Conservation (phyloP, 1,140 invertebrate species). For the Parasteatoda tepidariorum region DNA sequence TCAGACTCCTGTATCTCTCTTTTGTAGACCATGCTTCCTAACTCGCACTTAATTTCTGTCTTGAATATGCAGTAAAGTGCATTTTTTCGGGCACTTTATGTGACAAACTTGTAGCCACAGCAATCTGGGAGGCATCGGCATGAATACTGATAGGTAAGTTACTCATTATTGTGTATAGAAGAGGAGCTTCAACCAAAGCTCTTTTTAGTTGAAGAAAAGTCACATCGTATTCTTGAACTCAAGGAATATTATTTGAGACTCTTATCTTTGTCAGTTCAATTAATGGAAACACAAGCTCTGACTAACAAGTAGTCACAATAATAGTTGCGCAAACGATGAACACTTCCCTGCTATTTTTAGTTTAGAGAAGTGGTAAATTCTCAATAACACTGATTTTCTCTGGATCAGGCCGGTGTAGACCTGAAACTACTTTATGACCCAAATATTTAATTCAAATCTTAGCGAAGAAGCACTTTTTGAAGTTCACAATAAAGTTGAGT, state of each 20-base stretch:
- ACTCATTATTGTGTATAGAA: not conserved
- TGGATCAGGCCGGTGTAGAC: conserved; percentile 66
- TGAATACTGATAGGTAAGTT: conserved; percentile 64
- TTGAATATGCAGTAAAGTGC: conserved; percentile 62
- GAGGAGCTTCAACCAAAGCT: not conserved
- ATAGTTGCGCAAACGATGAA: conserved; percentile 29
- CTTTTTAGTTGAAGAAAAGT: not conserved
- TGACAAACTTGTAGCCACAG: conserved; percentile 68
- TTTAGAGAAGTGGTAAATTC: conserved; percentile 55
- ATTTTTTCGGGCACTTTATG: conserved; percentile 65
- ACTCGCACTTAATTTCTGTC: not conserved
- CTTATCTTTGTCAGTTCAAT: not conserved
- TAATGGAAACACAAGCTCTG: not conserved
- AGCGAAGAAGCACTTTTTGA: conserved; percentile 18
- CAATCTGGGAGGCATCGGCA: conserved; percentile 69
- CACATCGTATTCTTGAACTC: not conserved
- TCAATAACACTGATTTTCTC: conserved; percentile 65
- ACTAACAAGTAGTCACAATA: conserved; percentile 32
- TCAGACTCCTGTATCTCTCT: conserved; percentile 68
- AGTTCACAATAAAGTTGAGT: conserved; percentile 65
- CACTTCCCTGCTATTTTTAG: conserved; percentile 45
- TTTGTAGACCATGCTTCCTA: conserved; percentile 68
- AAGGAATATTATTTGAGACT: not conserved
- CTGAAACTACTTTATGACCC: conserved; percentile 65
- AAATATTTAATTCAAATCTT: conserved; percentile 64